These are phyloP conservation scores for Pristis pectinata DNA, from an alignment of 2,797 vertebrate species.

Conservation along the genomic window DNA sequence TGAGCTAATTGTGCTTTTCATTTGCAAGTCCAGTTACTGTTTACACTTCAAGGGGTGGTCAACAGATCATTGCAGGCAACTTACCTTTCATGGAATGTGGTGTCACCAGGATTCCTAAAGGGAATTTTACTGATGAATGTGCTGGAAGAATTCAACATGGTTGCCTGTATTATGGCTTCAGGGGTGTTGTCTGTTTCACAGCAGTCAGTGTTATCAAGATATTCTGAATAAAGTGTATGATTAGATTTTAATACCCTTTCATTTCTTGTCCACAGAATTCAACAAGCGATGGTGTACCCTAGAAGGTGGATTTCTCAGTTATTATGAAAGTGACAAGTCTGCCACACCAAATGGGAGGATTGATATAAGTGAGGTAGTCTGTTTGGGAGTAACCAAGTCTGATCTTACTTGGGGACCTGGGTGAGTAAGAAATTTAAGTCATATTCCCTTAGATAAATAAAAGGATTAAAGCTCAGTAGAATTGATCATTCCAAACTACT, in stretches of 20 bases:
- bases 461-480: not conserved
- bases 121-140: not conserved
- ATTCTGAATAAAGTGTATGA: no score
- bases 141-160: not conserved
- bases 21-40: not conserved
- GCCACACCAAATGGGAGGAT: slow-evolving; percentile 70
- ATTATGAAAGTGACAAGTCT: slow-evolving; percentile 79
- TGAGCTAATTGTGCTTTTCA: not conserved
- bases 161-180: not conserved
- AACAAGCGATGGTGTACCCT: slow-evolving; percentile 82
- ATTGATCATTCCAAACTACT: not conserved
- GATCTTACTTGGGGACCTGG: slow-evolving; percentile 60
- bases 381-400: slow-evolving; percentile 65
- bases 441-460: not conserved
- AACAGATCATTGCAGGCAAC: not conserved
- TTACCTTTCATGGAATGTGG: no score
- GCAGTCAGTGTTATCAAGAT: not conserved
- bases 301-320: slow-evolving; percentile 84
- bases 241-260: slow-evolving; percentile 37
- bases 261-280: slow-evolving; percentile 64
- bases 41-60: not conserved
- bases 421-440: slow-evolving; percentile 51
- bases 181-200: not conserved
- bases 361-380: slow-evolving; percentile 70
- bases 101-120: not conserved